phyloP scores from a whole-genome alignment of 2,113 vertebrate species.

The Varanus salvator region DNA sequence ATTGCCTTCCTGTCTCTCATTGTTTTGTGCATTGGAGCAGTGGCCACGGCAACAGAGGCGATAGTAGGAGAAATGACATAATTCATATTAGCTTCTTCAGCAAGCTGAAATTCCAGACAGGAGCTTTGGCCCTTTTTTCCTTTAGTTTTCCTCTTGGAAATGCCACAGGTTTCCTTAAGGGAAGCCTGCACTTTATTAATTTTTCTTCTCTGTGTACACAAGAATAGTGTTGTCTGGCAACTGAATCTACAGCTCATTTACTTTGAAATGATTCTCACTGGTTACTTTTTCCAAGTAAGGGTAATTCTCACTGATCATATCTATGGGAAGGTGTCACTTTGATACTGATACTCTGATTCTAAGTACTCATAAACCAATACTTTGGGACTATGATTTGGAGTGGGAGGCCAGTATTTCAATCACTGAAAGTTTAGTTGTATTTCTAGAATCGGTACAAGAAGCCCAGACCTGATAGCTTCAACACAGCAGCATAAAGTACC shows the following conservation, averaged over 20 bases:
- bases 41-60: slow-evolving; percentile 58
- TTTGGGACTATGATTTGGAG: too few relatives aligned
- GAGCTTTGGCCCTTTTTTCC: neutral
- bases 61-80: slow-evolving; percentile 63
- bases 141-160: neutral
- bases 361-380: too few relatives aligned
- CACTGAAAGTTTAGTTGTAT: neutral
- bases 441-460: neutral
- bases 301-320: neutral
- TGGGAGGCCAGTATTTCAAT: neutral
- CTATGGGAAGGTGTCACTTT: neutral
- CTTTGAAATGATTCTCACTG: neutral
- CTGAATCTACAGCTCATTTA: neutral
- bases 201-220: neutral
- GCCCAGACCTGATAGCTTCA: neutral
- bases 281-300: neutral
- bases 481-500: neutral
- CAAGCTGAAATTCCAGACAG: neutral
- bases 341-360: neutral
- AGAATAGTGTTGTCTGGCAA: neutral
- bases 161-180: neutral
- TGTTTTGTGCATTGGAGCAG: slow-evolving; percentile 70
- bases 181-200: neutral
- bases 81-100: slow-evolving; percentile 49
- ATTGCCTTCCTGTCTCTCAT: slow-evolving; percentile 76